Percentiles rank a stretch among this genome's conserved stretches.
Conservation (phyloP, 2,888 invertebrate species). For the Cephus pygmeus region DNA sequence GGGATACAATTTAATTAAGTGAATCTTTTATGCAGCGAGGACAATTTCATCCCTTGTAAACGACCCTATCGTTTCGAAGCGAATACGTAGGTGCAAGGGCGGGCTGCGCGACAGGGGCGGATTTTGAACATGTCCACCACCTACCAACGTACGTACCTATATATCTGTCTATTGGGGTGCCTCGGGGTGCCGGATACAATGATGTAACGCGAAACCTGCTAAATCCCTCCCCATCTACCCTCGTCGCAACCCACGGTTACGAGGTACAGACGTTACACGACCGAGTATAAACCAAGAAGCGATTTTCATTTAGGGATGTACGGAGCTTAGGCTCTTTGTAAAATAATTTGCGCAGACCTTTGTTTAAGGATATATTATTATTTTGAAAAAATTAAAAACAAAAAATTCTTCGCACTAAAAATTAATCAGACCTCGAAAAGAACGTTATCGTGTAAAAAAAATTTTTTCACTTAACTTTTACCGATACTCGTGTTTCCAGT, state of each 20-base stretch:
- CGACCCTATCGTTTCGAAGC: conserved; percentile 37
- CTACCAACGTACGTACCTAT: conserved; percentile 31
- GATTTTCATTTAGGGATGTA: neutral
- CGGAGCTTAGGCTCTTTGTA: neutral
- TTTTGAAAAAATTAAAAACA: no score
- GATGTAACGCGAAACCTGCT: conserved; percentile 54
- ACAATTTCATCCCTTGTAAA: conserved; percentile 46
- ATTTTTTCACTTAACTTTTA: neutral
- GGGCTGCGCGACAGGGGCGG: conserved; percentile 26
- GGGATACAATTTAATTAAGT: conserved; percentile 35
- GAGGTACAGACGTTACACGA: conserved; percentile 1
- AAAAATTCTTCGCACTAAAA: no score
- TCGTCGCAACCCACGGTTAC: conserved; percentile 13
- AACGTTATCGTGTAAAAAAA: neutral
- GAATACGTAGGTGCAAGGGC: conserved; percentile 26
- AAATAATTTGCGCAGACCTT: neutral
- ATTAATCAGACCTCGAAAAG: no score
- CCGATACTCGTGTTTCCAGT: neutral
- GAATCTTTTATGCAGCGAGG: conserved; percentile 35
- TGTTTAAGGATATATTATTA: no score
- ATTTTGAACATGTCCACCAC: conserved; percentile 29
- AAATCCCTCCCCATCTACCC: conserved; percentile 42
- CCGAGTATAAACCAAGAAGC: conserved; percentile 10
- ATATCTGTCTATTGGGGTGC: conserved; percentile 46
- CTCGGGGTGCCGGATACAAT: conserved; percentile 46